Evolutionary conservation across 2,797 vertebrate species (phyloP), one percentile per base, ranked within the genome.

Genomic region (Taeniopygia guttata): DNA sequence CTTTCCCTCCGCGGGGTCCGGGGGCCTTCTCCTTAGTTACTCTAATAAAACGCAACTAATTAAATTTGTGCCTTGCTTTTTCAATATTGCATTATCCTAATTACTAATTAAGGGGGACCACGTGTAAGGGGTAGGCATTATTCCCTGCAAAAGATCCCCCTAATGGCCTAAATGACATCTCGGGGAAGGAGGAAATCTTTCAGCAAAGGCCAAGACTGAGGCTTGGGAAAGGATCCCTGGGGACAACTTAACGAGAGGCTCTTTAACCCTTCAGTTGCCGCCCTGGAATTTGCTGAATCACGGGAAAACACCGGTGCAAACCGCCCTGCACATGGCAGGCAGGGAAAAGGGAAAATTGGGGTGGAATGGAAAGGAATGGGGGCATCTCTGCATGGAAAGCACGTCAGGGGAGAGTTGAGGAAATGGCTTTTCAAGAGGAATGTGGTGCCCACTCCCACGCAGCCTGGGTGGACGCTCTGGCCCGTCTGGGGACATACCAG

Each of bases 21-120:
- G 23, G 76, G 77, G 48, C 55, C 85, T 95, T 94, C 93, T 94
- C 90, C 82, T 62, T 87, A 62, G 48, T 63, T 90, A 90, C 86
- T 87, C 84, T 58, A 51, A 87, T 93, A 87, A 94, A 94, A 85
- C 46, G 66, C 79, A 95, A 72, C 93, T 90, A 93, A 93, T 90
- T 86, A 87, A 91, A 80, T 83, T 58, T 89, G 82, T 89, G 93
- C 89, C 88, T 93, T 52, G 78, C 43, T 60, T 88, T 93, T 92
- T 82, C 86, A 80, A 87, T 87, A 89, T 66, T 90, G 82, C 42
- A 29, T 86, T 76, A 80, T 51, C 77, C 93, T 87, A 72, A 88
- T 46, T 70, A 52, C 93, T 95, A 94, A 67, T 83, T 91, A 96
- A 80, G 87, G 91, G 62, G 38, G 77, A 87, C 86, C 45, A 7